Evolutionary conservation across 2,797 vertebrate species (phyloP), one percentile per base, ranked within the genome.

Genomic region (Macroramphosus scolopax): DNA sequence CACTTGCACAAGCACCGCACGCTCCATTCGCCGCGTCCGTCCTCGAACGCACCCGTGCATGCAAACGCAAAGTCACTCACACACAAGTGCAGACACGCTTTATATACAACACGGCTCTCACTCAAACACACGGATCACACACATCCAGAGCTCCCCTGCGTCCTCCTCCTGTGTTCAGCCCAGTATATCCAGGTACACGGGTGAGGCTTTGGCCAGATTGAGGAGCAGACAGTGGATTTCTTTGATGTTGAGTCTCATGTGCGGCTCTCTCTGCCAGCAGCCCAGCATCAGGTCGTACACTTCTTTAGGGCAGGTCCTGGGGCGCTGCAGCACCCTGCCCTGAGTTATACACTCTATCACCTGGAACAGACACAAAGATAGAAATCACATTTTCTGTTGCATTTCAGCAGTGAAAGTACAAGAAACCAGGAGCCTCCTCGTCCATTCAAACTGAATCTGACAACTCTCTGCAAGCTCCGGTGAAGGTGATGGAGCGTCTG

Each of bases 341-440:
- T 99, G 97, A 80, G 95, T 98, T 87, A 99, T 98, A 72, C 97
- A 99, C 87, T 99, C 96, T 40, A 99, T 98, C 80, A 98, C 97
- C 97, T 99, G 54, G 48, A 34, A 45, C 17, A 52, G 2, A 38
- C 15, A 53, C 22, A 49, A 25, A 51, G 9, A 47, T 11, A 39
- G 31, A 46, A 20, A 29, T 43, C 13, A 9, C 28, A 43, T 49
- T 48, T 11, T 48, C 28, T 26, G 2, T 22, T 6, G 6, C 20
- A 22, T 22, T 22, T 34, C 31, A 30, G 35, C 1, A 4, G 9
- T 16, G 37, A 11, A n/a, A 18, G 22, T 30, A 34, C 6, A 40
- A 17, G 32, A 11, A 37, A 14, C 39, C 16, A n/a, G 24, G 18
- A 16, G 8, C 26, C 30, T 10, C 5, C 8, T 25, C 15, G 37